Conservation (phyloP, 2,113 vertebrate species). For the Lucifuga dentata region DNA sequence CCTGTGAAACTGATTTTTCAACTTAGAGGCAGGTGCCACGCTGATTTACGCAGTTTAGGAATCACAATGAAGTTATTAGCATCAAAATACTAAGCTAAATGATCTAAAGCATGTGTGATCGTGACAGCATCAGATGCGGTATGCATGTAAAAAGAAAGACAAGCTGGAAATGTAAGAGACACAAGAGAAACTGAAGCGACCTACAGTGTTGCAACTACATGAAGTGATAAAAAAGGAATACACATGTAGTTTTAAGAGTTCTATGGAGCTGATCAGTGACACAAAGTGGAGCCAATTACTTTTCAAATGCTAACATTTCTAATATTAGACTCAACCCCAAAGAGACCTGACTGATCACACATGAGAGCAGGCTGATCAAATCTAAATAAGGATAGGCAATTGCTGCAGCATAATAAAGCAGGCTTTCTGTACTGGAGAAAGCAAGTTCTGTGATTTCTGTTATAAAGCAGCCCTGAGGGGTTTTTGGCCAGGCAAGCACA, state of each 20-base stretch:
- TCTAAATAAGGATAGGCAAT: constrained; percentile 12
- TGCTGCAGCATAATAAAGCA: constrained; percentile 19
- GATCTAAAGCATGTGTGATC: constrained; percentile 53
- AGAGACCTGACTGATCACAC: constrained; percentile 21
- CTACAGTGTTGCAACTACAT: constrained; percentile 1
- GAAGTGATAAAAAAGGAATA: neutral
- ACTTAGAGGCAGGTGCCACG: constrained; percentile 57
- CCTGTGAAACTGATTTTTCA: constrained; percentile 23
- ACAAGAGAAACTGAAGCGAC: neutral
- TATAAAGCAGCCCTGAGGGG: constrained; percentile 16
- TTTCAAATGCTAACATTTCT: constrained; percentile 1
- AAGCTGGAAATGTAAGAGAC: neutral
- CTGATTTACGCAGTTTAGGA: constrained; percentile 39
- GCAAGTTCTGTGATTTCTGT: constrained; percentile 26
- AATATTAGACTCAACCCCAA: neutral
- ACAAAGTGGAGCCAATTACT: neutral
- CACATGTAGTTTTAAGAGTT: neutral
- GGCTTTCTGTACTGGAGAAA: constrained; percentile 16
- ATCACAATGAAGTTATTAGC: constrained; percentile 72
- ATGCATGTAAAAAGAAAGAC: constrained; percentile 10
- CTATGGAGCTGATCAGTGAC: neutral
- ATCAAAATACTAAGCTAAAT: constrained; percentile 71
- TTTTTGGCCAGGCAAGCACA: constrained; percentile 1
- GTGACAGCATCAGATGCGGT: constrained; percentile 27
- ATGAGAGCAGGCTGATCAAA: constrained; percentile 27